Base-by-base conservation (phyloP, 2,888 invertebrate species). In the Lasioglossum marginatum region DNA sequence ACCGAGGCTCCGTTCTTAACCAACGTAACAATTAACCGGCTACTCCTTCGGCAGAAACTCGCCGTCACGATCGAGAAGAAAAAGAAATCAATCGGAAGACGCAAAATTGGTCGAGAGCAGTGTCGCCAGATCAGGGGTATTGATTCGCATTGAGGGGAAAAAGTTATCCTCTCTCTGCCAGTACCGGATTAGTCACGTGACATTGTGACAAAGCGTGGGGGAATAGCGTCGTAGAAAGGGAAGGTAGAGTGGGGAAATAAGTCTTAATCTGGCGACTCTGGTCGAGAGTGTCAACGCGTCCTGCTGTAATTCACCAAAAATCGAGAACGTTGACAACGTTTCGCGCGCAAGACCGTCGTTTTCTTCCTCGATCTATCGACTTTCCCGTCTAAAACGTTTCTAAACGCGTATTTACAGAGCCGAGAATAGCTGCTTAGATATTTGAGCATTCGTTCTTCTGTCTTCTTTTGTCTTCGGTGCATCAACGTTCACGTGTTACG, bases 341-440 rank as follows among this genome's bases (percentile, higher is more conserved):
- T 37, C 34, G 72, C 81, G 85, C 19, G 72, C 85, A 87, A 78
- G 73, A 83, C 80, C 63, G 52, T 83, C 82, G 79, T 83, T 74
- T 82, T 83, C 83, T 74, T 71, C 31, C 77, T 75, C 63, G 27
- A 76, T 73, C 68, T 27, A 71, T 60, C 79, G 76, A 75, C 77
- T 31, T 60, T 60, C 79, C 71, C 79, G 45, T 76, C 88, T 91
- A 92, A 92, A 91, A 87, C 91, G 90, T 89, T 82, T 80, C 92
- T 93, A 87, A 81, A 92, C 91, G 88, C 92, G 90, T 93, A 93
- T 94, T 92, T 94, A 93, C 93, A 94, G 81, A 88, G 90, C 88
- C 90, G 90, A 90, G 84, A 89, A 82, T 86, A 89, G 90, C 89
- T 87, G 91, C 91, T 93, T 92, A 92, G 90, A 93, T 92, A 92